A percentile compares a stretch with the other conserved stretches of the same genome.
Conservation (phyloP, 2,113 vertebrate genomes). For the Craseonycteris thonglongyai region DNA sequence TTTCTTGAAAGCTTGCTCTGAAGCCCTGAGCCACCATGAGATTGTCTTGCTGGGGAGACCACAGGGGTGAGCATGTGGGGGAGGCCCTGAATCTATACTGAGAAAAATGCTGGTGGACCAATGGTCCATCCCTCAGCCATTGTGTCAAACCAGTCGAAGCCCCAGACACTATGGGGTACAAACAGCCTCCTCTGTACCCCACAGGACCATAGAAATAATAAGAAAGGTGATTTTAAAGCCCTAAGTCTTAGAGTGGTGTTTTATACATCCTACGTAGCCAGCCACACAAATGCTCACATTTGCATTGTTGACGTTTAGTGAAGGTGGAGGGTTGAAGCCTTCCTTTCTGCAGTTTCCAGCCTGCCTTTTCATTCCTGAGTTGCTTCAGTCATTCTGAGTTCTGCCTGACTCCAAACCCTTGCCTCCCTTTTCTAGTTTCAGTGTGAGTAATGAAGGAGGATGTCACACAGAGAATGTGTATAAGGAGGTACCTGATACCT, state of each 20-base stretch:
- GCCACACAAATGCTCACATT: not conserved
- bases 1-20: not conserved
- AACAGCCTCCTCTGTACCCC: not conserved
- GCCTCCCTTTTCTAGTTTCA: not conserved
- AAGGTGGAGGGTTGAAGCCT: not conserved
- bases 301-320: not conserved
- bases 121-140: not conserved
- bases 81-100: not conserved
- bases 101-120: not conserved
- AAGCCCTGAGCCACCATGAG: not conserved
- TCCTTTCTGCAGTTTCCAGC: not conserved
- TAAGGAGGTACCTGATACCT: not conserved
- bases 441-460: not conserved
- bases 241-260: no score
- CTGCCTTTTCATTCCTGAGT: not conserved
- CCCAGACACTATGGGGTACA: not conserved
- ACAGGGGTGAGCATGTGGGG: fast-evolving
- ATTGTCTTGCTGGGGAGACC: not conserved
- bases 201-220: not conserved
- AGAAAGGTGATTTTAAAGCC: not conserved
- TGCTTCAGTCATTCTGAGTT: not conserved
- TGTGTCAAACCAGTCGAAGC: not conserved
- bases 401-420: not conserved
- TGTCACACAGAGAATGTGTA: not conserved
- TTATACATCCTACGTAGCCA: fast-evolving